Percentiles rank a stretch among this genome's conserved stretches.
These are phyloP conservation scores for Channa argus DNA, from an alignment of 2,113 vertebrate genomes.

Conservation along the genomic window DNA sequence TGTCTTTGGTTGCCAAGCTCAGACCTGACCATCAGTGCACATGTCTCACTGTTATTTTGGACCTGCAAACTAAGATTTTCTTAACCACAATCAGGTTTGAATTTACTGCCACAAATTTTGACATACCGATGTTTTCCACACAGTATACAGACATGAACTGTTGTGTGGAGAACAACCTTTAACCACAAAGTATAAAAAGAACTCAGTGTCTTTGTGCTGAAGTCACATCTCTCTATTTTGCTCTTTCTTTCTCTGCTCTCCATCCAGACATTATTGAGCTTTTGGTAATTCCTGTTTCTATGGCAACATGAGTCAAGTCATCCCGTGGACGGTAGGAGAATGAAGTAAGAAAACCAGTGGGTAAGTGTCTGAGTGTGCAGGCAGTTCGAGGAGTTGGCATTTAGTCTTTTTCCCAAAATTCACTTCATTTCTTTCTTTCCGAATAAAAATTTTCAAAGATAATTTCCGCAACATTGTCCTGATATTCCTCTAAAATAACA, in stretches of 20 bases:
- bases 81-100: too few species aligned
- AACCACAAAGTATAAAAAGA: neutral
- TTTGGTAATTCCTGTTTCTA: conserved; percentile 83
- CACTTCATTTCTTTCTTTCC: neutral
- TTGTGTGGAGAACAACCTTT: conserved; percentile 14
- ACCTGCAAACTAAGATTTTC: too few species aligned
- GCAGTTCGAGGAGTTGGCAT: conserved; percentile 54
- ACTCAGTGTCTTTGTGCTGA: conserved; percentile 1
- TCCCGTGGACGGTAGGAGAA: conserved; percentile 59
- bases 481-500: neutral
- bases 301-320: conserved; percentile 78
- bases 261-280: conserved; percentile 74
- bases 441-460: neutral
- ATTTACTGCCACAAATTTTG: neutral
- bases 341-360: conserved; percentile 43
- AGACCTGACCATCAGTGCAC: too few species aligned
- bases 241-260: conserved; percentile 40
- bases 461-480: too few species aligned
- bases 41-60: too few species aligned
- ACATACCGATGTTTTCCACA: neutral
- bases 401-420: conserved; percentile 3
- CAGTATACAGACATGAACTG: neutral
- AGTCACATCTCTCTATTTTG: conserved; percentile 29
- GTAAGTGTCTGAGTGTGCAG: conserved; percentile 56
- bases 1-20: too few species aligned